These are phyloP conservation scores for Drusus annulatus DNA, from an alignment of 1,140 invertebrate species.

Conservation along the genomic window DNA sequence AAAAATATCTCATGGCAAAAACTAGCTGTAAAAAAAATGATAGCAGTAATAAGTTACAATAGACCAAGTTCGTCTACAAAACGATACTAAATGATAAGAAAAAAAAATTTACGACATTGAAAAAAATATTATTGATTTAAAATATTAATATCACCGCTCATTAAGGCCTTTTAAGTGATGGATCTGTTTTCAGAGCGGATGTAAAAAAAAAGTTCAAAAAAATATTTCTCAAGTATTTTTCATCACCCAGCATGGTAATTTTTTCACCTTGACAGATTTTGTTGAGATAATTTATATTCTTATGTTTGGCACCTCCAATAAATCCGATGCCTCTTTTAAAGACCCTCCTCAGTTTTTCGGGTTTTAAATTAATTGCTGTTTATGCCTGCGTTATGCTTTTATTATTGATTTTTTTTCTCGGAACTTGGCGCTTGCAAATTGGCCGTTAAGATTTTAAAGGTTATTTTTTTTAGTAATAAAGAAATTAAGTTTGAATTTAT, in stretches of 20 bases:
- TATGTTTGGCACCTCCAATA: constrained; percentile 26
- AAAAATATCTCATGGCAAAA: too few species aligned
- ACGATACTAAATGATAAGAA: background rate
- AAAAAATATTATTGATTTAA: background rate
- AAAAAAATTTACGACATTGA: background rate
- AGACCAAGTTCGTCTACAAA: background rate
- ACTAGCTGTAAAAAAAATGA: background rate
- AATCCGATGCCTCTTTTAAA: constrained; percentile 16
- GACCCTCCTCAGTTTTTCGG: constrained; percentile 5
- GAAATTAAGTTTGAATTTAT: background rate
- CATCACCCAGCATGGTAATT: constrained; percentile 25
- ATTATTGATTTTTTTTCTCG: constrained; percentile 13
- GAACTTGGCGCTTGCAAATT: background rate
- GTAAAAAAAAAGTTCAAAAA: background rate
- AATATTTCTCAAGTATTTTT: constrained; percentile 17
- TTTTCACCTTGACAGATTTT: constrained; percentile 31
- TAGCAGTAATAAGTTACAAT: background rate
- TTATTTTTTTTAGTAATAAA: background rate
- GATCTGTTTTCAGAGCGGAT: constrained; percentile 2
- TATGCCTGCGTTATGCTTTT: background rate
- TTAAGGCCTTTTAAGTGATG: background rate
- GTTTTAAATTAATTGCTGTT: background rate
- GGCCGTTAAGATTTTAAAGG: background rate
- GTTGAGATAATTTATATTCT: constrained; percentile 38
- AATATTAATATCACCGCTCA: background rate